These are phyloP conservation scores for Stegana nigrithorax DNA, from an alignment of 2,888 invertebrate genomes.

Conservation along the genomic window DNA sequence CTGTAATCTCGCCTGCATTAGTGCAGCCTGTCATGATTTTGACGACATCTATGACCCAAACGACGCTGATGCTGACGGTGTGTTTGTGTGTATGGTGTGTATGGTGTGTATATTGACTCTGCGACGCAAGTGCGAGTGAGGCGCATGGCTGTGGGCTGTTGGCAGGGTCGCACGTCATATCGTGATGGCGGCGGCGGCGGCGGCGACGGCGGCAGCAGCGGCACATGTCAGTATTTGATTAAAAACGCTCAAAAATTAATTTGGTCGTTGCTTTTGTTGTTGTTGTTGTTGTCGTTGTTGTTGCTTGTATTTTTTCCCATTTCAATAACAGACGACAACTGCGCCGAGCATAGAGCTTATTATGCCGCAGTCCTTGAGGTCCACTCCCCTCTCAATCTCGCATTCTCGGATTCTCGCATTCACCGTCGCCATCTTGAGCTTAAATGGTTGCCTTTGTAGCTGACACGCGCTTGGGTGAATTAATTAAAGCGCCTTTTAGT, in stretches of 20 bases:
- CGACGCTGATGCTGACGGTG: background rate
- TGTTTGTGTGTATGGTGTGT: background rate
- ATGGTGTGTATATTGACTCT: too few species aligned
- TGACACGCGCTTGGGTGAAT: slow-evolving; percentile 13
- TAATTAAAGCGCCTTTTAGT: slow-evolving; percentile 22
- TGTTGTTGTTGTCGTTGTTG: background rate
- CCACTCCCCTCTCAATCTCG: too few species aligned
- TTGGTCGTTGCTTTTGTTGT: slow-evolving; percentile 21
- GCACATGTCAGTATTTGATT: slow-evolving; percentile 65
- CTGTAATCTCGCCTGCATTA: background rate
- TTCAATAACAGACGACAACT: background rate
- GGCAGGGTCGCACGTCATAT: background rate
- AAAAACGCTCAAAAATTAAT: slow-evolving; percentile 52
- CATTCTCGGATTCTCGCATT: too few species aligned
- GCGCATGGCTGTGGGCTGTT: background rate
- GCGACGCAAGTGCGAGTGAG: too few species aligned
- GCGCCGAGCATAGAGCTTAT: background rate
- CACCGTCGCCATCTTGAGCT: background rate
- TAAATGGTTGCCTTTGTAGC: slow-evolving; percentile 4
- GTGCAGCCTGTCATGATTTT: slow-evolving; percentile 11
- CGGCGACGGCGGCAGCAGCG: background rate
- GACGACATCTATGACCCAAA: background rate
- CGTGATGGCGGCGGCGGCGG: background rate
- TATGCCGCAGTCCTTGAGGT: too few species aligned
- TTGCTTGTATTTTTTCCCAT: too few species aligned